Conservation (phyloP, 2,113 vertebrate genomes). For the Prinia subflava region DNA sequence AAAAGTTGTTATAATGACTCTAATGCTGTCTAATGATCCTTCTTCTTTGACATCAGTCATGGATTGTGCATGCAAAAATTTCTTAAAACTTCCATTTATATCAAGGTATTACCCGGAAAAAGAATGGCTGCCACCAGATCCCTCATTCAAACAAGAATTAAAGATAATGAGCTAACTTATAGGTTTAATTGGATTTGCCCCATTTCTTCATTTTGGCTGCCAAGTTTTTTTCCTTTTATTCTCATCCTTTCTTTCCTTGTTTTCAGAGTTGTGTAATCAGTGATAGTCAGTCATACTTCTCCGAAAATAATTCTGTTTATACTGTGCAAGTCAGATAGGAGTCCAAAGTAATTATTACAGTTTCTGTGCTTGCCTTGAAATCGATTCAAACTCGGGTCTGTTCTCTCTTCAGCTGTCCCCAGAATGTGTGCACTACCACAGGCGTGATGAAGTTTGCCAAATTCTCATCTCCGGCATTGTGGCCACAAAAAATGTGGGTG, state of each 20-base stretch:
- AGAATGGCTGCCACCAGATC: neutral
- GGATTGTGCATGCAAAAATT: constrained; percentile 1
- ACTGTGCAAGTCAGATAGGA: neutral
- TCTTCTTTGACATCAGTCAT: constrained; percentile 19
- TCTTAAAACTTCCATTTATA: constrained; percentile 21
- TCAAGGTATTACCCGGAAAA: constrained; percentile 10
- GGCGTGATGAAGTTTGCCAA: neutral
- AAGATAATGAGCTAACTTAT: constrained; percentile 20
- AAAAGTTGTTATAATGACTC: constrained; percentile 14
- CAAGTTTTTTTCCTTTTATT: neutral
- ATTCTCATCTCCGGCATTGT: neutral
- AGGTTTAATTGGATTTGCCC: constrained; percentile 36
- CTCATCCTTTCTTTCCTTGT: neutral
- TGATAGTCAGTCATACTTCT: neutral
- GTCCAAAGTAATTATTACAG: neutral
- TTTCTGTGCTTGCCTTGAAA: neutral
- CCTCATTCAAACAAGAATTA: constrained; percentile 25
- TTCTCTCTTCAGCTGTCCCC: neutral
- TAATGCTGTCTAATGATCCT: constrained; percentile 18
- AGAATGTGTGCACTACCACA: neutral
- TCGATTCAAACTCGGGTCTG: neutral
- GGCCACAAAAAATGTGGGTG: neutral
- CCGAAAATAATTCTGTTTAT: neutral
- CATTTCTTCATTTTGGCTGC: constrained; percentile 20
- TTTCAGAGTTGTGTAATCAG: neutral